A percentile compares a stretch with the other conserved stretches of the same genome.
Evolutionary conservation across 2,888 invertebrate species (phyloP).

Genomic region (Loripinus fragilis): DNA sequence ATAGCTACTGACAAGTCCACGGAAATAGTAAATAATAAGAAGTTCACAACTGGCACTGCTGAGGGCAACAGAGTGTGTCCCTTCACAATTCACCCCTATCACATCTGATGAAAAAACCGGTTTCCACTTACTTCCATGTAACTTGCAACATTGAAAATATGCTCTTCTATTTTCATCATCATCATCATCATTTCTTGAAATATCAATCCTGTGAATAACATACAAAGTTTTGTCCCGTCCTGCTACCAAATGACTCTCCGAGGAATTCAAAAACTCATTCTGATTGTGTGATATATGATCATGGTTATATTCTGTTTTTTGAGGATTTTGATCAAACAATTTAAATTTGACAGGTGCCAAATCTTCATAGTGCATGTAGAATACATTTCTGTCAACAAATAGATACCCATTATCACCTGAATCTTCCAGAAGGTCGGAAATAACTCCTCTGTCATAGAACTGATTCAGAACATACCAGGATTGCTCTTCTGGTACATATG

Average conservation of each 20-base stretch:
- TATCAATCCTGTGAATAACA: background rate
- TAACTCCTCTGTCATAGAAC: background rate
- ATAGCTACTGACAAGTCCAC: background rate
- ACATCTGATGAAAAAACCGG: background rate
- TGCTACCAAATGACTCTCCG: background rate
- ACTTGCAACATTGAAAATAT: background rate
- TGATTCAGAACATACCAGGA: slow-evolving; percentile 21
- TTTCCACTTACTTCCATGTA: background rate
- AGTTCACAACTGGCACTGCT: background rate
- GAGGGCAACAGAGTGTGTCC: background rate
- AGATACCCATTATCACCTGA: background rate
- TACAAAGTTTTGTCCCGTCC: background rate
- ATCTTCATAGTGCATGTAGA: background rate
- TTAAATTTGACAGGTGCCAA: background rate
- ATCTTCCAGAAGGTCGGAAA: background rate
- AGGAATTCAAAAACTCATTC: background rate
- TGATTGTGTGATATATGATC: background rate
- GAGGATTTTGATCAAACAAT: background rate
- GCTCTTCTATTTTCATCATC: background rate
- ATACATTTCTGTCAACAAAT: background rate
- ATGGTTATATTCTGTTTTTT: background rate
- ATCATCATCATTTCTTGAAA: background rate
- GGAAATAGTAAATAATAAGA: background rate
- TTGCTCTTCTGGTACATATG: slow-evolving; percentile 38
- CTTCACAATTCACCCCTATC: background rate